Conservation (phyloP, 2,888 invertebrate genomes). For the Pandemis corylana region DNA sequence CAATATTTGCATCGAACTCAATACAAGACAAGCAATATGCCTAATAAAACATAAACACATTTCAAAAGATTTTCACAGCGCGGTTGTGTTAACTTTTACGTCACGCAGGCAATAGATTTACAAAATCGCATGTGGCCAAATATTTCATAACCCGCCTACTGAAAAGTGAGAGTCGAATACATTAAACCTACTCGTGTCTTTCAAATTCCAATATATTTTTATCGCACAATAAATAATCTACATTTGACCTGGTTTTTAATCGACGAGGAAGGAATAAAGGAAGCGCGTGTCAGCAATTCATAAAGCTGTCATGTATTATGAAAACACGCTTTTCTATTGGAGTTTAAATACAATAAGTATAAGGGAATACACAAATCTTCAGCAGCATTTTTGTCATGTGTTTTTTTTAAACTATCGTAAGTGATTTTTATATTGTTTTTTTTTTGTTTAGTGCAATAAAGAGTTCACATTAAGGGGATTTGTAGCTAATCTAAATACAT, state of each 20-base stretch:
- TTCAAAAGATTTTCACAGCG: not conserved
- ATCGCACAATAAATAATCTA: not conserved
- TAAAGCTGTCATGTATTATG: not conserved
- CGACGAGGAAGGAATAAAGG: not conserved
- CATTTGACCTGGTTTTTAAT: constrained; percentile 3
- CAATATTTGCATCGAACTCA: no score
- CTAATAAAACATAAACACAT: not conserved
- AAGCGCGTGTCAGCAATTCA: not conserved
- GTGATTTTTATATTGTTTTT: no score
- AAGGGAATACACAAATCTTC: not conserved
- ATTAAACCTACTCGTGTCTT: constrained; percentile 30
- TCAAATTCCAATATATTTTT: constrained; percentile 5
- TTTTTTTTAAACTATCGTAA: not conserved
- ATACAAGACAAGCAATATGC: no score
- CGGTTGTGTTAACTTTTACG: constrained; percentile 8
- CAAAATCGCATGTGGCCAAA: constrained; percentile 22
- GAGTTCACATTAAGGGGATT: no score
- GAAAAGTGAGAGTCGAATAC: constrained; percentile 33
- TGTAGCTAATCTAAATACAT: no score
- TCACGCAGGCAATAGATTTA: constrained; percentile 4
- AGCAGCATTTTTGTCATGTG: not conserved
- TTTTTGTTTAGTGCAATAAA: no score
- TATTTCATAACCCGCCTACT: constrained; percentile 38
- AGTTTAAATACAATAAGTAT: not conserved
- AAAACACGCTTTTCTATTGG: not conserved